Percentiles rank a stretch among this genome's conserved stretches.
Conservation (phyloP, 1,140 invertebrate genomes). For the Asbolus verrucosus region DNA sequence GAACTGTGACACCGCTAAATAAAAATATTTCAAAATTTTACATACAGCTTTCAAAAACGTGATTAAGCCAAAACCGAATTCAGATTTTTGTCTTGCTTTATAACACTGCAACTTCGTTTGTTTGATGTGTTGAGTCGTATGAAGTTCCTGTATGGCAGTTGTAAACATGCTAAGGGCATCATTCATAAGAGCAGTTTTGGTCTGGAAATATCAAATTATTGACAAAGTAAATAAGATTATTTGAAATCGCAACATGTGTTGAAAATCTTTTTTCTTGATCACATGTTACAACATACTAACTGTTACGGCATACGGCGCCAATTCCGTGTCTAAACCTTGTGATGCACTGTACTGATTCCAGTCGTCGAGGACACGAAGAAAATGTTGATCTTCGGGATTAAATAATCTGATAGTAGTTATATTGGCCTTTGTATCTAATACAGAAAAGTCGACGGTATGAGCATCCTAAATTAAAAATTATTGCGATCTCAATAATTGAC, state of each 20-base stretch:
- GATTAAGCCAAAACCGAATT: too few relatives aligned
- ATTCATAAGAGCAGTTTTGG: slow-evolving; percentile 17
- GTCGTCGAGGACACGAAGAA: neutral
- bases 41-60: too few relatives aligned
- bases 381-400: neutral
- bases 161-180: slow-evolving; percentile 13
- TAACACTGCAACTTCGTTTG: neutral
- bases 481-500: neutral
- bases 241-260: too few relatives aligned
- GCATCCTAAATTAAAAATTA: slow-evolving; percentile 8
- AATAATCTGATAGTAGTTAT: slow-evolving; percentile 20
- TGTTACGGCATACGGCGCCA: too few relatives aligned
- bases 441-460: slow-evolving; percentile 3
- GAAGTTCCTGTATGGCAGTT: neutral
- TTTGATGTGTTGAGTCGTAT: neutral
- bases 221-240: neutral
- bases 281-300: too few relatives aligned
- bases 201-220: slow-evolving; percentile 23
- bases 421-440: neutral
- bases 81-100: neutral
- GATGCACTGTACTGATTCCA: slow-evolving; percentile 15
- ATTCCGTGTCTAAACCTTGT: slow-evolving; percentile 2
- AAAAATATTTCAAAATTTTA: too few relatives aligned
- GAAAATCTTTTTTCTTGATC: too few relatives aligned
- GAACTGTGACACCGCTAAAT: too few relatives aligned